These are phyloP conservation scores for Troides helena DNA, from an alignment of 2,888 invertebrate species.

Conservation along the genomic window DNA sequence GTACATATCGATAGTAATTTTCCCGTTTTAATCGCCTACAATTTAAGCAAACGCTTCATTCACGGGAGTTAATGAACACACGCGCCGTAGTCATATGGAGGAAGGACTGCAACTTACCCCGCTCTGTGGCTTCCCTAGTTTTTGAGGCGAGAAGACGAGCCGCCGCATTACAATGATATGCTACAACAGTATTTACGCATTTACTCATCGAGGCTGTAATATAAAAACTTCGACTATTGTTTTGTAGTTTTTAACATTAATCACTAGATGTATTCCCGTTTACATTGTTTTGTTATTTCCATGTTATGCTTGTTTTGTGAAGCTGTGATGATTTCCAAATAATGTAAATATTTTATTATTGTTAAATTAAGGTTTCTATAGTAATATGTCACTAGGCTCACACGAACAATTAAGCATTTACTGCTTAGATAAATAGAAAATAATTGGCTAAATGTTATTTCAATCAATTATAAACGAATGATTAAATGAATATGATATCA, in stretches of 20 bases:
- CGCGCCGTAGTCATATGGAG: background rate
- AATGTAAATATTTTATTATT: slow-evolving; percentile 77
- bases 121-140: slow-evolving; percentile 3
- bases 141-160: slow-evolving; percentile 9
- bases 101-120: background rate
- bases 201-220: slow-evolving; percentile 68
- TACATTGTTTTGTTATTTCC: slow-evolving; percentile 70
- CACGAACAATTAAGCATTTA: slow-evolving; percentile 71
- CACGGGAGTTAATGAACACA: background rate
- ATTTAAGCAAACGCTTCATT: background rate
- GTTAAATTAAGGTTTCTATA: slow-evolving; percentile 68
- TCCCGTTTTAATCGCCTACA: too few relatives aligned
- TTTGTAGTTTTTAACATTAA: slow-evolving; percentile 66
- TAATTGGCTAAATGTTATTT: slow-evolving; percentile 79
- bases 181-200: slow-evolving; percentile 72
- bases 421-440: slow-evolving; percentile 63
- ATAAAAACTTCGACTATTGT: slow-evolving; percentile 43
- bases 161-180: slow-evolving; percentile 26
- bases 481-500: slow-evolving; percentile 73
- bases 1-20: too few relatives aligned
- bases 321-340: slow-evolving; percentile 80
- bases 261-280: slow-evolving; percentile 46
- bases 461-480: slow-evolving; percentile 76
- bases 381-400: slow-evolving; percentile 73
- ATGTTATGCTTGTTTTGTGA: slow-evolving; percentile 79